phyloP scores from a whole-genome alignment of 2,888 invertebrate genomes.

The Drosophila pegasa region DNA sequence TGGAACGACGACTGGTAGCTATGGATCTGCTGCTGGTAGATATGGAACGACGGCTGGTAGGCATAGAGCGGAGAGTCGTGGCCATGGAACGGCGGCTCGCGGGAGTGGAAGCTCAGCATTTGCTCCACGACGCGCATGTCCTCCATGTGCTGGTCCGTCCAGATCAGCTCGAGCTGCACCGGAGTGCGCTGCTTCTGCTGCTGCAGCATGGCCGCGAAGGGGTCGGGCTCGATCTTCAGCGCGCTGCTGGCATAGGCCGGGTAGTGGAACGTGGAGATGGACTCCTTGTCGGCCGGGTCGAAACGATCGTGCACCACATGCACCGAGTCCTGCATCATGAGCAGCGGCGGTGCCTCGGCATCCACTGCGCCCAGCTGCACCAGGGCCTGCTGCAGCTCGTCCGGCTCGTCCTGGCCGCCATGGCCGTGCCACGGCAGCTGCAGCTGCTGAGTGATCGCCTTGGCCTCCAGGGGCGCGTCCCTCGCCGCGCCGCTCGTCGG shows the following conservation, averaged over 20 bases:
- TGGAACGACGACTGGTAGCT: too few species aligned
- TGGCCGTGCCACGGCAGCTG: conserved; percentile 41
- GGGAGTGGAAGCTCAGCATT: too few species aligned
- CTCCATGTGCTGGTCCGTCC: conserved; percentile 11
- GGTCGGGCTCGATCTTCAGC: conserved; percentile 21
- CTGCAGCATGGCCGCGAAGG: conserved; percentile 45
- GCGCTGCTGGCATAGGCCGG: conserved; percentile 9
- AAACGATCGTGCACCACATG: conserved; percentile 24
- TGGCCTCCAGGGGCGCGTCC: conserved; percentile 10
- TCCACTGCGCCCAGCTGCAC: not conserved
- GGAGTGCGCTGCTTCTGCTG: conserved; percentile 36
- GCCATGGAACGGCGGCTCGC: conserved; percentile 1
- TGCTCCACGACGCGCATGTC: not conserved
- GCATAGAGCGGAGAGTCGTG: not conserved
- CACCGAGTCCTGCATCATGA: conserved; percentile 42
- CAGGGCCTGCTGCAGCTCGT: not conserved
- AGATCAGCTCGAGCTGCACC: conserved; percentile 28
- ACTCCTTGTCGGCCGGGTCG: not conserved
- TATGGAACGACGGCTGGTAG: not conserved
- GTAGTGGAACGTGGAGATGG: conserved; percentile 24
- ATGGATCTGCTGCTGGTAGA: not conserved
- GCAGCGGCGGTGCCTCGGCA: conserved; percentile 15
- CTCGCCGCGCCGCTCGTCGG: conserved; percentile 15
- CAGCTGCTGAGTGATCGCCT: conserved; percentile 26
- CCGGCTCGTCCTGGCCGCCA: not conserved